Evolutionary conservation across 2,113 vertebrate species (phyloP).

Genomic region (Rhegmatorhina hoffmannsi): DNA sequence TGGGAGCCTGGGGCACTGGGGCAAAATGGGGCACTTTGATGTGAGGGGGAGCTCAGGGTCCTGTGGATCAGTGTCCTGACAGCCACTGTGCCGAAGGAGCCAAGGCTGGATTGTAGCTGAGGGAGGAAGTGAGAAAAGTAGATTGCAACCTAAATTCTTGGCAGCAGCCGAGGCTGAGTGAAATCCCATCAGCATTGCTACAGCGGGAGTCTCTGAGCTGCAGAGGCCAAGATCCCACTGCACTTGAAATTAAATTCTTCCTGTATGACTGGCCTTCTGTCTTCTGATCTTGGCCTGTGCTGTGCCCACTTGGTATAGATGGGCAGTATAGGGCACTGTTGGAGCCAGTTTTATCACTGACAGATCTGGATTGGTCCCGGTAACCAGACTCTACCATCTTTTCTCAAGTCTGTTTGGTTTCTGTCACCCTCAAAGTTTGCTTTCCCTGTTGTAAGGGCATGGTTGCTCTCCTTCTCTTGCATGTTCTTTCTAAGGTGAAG

Average conservation of each 20-base stretch:
- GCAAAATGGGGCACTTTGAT: fast-evolving
- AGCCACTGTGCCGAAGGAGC: background rate
- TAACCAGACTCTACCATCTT: background rate
- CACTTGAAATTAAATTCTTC: background rate
- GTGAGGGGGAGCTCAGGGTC: background rate
- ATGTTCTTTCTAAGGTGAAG: background rate
- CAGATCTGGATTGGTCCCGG: background rate
- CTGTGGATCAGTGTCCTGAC: background rate
- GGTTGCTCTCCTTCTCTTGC: background rate
- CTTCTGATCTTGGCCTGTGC: background rate
- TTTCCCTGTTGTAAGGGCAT: background rate
- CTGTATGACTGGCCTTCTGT: fast-evolving
- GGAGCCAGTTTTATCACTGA: background rate
- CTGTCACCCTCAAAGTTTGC: background rate
- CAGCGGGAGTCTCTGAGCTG: fast-evolving
- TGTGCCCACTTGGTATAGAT: background rate
- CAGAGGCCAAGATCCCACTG: background rate
- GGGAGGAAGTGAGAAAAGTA: background rate
- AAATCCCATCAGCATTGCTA: background rate
- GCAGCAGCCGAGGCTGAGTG: background rate
- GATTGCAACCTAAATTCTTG: background rate
- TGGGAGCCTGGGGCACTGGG: background rate
- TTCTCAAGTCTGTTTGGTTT: background rate
- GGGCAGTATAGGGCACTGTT: background rate
- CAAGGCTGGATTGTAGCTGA: background rate